Conservation (phyloP, 30 jellyfish, hydroid and myxozoan species). For the Morbakka virulenta region DNA sequence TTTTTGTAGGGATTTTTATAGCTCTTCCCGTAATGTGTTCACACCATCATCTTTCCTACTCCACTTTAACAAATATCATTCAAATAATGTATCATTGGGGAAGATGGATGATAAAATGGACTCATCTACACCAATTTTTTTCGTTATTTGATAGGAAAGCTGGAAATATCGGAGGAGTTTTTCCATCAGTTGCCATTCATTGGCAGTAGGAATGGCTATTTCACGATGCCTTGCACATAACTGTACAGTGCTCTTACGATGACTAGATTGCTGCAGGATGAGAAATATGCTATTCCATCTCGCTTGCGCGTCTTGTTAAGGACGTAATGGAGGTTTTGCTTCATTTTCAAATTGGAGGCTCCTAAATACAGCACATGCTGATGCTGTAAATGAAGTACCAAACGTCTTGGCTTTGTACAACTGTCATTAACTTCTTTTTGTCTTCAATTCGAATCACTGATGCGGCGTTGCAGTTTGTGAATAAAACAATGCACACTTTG, state of each 20-base stretch:
- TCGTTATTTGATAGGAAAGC: constrained; percentile 13
- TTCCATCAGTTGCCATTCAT: too few relatives aligned
- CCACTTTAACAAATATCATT: neutral
- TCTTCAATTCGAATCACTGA: too few relatives aligned
- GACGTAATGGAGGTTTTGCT: constrained; percentile 11
- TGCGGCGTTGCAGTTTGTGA: too few relatives aligned
- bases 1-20: constrained; percentile 5
- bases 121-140: neutral
- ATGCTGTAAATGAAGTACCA: constrained; percentile 35
- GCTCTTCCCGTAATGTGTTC: neutral
- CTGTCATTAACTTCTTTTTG: constrained; percentile 1
- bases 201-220: too few relatives aligned
- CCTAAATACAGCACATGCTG: constrained; percentile 31
- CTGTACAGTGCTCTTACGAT: constrained; percentile 11
- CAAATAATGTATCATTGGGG: constrained; percentile 25
- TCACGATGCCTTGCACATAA: constrained; percentile 17
- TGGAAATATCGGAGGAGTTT: constrained; percentile 2
- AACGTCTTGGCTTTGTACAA: constrained; percentile 12
- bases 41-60: constrained; percentile 4
- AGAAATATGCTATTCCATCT: constrained; percentile 16
- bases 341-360: constrained; percentile 19
- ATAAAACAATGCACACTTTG: constrained; percentile 34
- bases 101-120: neutral
- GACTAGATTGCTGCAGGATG: constrained; percentile 25
- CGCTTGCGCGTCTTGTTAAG: constrained; percentile 1